phyloP scores from a whole-genome alignment of 2,797 vertebrate species.

The Crotalus adamanteus region DNA sequence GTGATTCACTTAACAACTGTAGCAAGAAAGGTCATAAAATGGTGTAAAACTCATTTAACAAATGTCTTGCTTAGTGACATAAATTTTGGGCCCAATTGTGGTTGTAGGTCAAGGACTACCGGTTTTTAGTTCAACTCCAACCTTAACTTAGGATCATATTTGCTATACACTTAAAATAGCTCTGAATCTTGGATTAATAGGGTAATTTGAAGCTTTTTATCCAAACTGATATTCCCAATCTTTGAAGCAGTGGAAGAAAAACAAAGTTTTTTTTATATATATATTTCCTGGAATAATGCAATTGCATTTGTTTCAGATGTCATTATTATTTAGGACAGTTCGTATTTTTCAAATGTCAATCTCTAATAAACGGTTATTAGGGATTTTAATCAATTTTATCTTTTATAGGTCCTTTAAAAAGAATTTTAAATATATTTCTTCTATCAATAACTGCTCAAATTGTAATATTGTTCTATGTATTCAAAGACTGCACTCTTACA shows the following conservation, averaged over 20 bases:
- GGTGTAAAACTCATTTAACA: not conserved
- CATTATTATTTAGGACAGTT: not conserved
- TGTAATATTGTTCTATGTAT: not conserved
- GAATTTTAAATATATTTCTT: not conserved
- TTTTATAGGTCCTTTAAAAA: not conserved
- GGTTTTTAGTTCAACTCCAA: not conserved
- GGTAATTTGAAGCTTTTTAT: not conserved
- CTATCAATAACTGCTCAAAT: not conserved
- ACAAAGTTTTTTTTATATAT: not conserved
- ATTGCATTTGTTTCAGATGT: not conserved
- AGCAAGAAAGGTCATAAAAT: not conserved
- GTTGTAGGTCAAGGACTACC: not conserved
- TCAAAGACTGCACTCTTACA: not conserved
- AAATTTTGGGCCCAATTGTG: not conserved
- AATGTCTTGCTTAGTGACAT: not conserved
- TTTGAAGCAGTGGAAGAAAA: not conserved
- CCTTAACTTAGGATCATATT: not conserved
- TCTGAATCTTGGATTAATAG: not conserved
- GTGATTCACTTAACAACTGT: not conserved
- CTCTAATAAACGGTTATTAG: not conserved
- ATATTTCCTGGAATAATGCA: not conserved
- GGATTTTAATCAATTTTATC: not conserved
- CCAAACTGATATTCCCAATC: not conserved
- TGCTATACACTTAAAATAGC: not conserved
- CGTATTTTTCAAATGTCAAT: not conserved